Base-by-base conservation (phyloP, 1,140 invertebrate genomes). In the Drosophila simulans region DNA sequence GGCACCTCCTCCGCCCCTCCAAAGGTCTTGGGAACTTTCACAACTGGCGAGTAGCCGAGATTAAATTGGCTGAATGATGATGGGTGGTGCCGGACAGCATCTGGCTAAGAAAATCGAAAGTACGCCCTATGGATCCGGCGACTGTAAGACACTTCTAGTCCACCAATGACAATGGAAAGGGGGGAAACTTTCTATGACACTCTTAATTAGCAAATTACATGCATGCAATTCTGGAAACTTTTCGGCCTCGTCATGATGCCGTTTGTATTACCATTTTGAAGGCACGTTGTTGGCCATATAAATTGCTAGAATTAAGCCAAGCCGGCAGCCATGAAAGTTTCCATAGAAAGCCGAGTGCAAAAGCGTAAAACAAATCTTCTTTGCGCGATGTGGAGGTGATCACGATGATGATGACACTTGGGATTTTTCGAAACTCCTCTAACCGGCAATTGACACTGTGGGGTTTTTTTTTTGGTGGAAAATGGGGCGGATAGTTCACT, bases 11-110 rank as follows among this genome's bases (percentile, higher is more conserved):
- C 20, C 3, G 2, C 13, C 7, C 15, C 3, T 3, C 13, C 7
- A 3, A 31, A 27, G 45, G 22, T 51, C 34, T 70, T 55, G 57
- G 42, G 54, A 59, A 80, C 80, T 83, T 83, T 83, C 80, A 83
- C 75, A 80, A 69, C 13, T 3, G 25, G n/a, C 35, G 35, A 20
- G 39, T 60, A 55, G 46, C 55, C 31, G 27, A 25, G 53, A 68
- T 59, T 52, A 39, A 45, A 72, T 58, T 40, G 46, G 46, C 13
- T 20, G 15, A 48, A 45, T 56, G 46, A 34, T 59, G 53, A 42
- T 48, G 55, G 57, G 48, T 48, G 56, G 15, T 49, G 12, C 12
- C 39, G n/a, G 13, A 1, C 20, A 20, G 11, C 52, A 54, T 20
- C 42, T 37, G 52, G 53, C 20, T 25, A 2, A 13, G 45, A 35